Evolutionary conservation across 2,888 invertebrate genomes (phyloP).

Genomic region (Epistrophe eligans): DNA sequence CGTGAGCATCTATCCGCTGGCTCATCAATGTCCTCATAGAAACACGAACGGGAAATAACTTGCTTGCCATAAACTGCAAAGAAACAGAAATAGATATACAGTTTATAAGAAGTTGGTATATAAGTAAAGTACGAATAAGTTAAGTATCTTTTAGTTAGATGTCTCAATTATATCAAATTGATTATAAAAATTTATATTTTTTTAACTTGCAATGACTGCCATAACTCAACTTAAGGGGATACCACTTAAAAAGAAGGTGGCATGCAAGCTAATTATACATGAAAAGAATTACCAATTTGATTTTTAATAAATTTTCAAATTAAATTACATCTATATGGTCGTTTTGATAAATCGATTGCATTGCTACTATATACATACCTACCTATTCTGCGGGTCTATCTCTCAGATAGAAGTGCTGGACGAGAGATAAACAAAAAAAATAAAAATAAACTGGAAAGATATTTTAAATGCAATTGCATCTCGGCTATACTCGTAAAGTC

Average conservation of each 20-base stretch:
- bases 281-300: constrained; percentile 61
- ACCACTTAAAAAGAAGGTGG: constrained; percentile 51
- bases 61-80: constrained; percentile 83
- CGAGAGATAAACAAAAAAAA: background rate
- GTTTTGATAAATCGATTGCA: constrained; percentile 59
- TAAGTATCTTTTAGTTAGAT: constrained; percentile 52
- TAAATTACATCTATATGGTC: constrained; percentile 60
- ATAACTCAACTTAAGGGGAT: constrained; percentile 55
- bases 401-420: constrained; percentile 26
- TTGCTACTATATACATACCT: background rate
- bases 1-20: constrained; percentile 82
- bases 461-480: constrained; percentile 63
- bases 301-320: constrained; percentile 70
- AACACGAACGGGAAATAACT: constrained; percentile 83
- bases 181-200: constrained; percentile 58
- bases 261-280: constrained; percentile 67
- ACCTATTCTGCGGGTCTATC: background rate
- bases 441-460: constrained; percentile 50
- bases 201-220: constrained; percentile 46
- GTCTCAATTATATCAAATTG: constrained; percentile 71
- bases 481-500: constrained; percentile 2
- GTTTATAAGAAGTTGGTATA: background rate
- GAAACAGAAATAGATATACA: constrained; percentile 42
- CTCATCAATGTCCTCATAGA: constrained; percentile 83
- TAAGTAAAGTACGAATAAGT: constrained; percentile 7